phyloP scores from a whole-genome alignment of 1,140 invertebrate species.

The Phocides pigmalion region DNA sequence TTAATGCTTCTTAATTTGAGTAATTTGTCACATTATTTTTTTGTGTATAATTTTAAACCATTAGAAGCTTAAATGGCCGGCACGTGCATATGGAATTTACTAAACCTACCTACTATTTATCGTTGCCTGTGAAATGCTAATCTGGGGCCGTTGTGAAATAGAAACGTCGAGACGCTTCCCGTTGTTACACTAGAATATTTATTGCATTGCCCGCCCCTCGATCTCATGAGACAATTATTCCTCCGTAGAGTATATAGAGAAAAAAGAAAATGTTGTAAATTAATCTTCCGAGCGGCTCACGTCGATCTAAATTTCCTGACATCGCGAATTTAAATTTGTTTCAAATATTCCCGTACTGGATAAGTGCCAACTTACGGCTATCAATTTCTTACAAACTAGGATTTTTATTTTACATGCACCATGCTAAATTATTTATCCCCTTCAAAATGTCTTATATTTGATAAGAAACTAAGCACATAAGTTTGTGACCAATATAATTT shows the following conservation, averaged over 20 bases:
- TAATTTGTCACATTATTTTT: no score
- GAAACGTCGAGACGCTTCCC: background rate
- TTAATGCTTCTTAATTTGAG: no score
- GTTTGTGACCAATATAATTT: no score
- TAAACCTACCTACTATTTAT: background rate
- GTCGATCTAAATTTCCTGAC: constrained; percentile 49
- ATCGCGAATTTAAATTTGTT: constrained; percentile 66
- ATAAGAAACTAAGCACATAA: no score
- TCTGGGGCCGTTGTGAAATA: background rate
- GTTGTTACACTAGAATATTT: constrained; percentile 4
- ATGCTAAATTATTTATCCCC: constrained; percentile 44
- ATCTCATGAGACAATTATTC: constrained; percentile 17
- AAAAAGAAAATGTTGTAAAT: constrained; percentile 30
- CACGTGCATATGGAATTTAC: no score
- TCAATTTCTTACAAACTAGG: constrained; percentile 63
- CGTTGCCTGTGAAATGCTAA: background rate
- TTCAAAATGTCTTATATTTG: constrained; percentile 10
- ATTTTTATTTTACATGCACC: constrained; percentile 53
- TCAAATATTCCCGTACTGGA: constrained; percentile 61
- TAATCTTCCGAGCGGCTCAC: constrained; percentile 29
- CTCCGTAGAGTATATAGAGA: background rate
- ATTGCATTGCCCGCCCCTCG: background rate
- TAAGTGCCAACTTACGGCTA: constrained; percentile 52
- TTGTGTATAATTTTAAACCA: no score
- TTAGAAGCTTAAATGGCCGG: no score